Evolutionary conservation across 2,888 invertebrate genomes (phyloP).

Genomic region (Melinopterus prodromus): DNA sequence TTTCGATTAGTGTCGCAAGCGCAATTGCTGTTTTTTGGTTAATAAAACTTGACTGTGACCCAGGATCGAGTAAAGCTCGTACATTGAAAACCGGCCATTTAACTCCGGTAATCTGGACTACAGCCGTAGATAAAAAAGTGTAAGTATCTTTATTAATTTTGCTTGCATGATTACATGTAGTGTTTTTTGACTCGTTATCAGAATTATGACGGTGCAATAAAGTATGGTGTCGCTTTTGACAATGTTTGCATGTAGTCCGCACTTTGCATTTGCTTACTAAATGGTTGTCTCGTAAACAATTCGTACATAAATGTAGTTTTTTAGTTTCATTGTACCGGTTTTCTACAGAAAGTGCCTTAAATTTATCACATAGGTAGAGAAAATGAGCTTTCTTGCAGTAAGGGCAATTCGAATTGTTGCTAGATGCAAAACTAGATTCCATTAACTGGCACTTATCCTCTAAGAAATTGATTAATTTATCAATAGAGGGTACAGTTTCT

Average conservation of each 20-base stretch:
- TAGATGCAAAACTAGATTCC: neutral
- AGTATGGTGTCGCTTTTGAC: constrained; percentile 4
- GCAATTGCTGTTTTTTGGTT: neutral
- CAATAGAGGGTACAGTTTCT: neutral
- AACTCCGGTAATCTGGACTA: neutral
- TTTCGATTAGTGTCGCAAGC: neutral
- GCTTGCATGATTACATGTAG: neutral
- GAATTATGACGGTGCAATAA: neutral
- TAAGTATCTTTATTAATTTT: neutral
- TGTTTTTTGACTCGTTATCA: neutral
- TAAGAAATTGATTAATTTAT: neutral
- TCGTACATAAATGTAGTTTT: constrained; percentile 6
- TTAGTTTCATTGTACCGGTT: neutral
- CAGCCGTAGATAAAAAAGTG: neutral
- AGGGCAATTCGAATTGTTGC: neutral
- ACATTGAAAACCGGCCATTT: neutral
- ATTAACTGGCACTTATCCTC: neutral
- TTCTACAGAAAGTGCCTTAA: neutral
- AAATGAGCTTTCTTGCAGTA: neutral
- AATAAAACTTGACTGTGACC: constrained; percentile 8
- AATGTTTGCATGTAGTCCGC: neutral
- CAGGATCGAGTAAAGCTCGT: constrained; percentile 14
- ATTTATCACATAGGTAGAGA: neutral
- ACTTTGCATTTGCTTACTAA: neutral
- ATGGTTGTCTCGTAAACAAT: neutral